Conservation (phyloP, 2,888 invertebrate species). For the Coelopa pilipes region DNA sequence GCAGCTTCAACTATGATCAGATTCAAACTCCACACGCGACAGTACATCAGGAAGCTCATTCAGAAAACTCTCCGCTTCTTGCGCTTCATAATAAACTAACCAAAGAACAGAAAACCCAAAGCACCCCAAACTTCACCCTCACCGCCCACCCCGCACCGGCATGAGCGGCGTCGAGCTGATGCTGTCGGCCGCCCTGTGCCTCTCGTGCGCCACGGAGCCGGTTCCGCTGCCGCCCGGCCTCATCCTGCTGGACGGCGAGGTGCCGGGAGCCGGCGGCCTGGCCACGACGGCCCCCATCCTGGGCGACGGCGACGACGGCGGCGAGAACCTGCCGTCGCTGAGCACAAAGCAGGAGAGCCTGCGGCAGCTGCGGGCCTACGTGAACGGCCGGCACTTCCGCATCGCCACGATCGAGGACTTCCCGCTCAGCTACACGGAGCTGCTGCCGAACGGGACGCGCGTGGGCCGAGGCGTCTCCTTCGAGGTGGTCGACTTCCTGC, state of each 20-base stretch:
- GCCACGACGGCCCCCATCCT: neutral
- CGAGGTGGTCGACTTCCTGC: constrained; percentile 75
- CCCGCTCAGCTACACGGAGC: constrained; percentile 71
- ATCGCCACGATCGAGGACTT: constrained; percentile 70
- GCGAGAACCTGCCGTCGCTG: constrained; percentile 51
- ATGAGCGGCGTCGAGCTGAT: constrained; percentile 59
- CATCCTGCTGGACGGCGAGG: constrained; percentile 46
- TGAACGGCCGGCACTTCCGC: constrained; percentile 60
- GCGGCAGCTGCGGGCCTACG: constrained; percentile 51
- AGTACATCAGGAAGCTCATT: neutral
- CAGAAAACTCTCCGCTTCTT: neutral
- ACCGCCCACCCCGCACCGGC: constrained; percentile 19
- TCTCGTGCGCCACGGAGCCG: constrained; percentile 52
- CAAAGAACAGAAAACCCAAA: neutral
- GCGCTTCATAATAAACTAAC: constrained; percentile 14
- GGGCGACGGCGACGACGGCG: constrained; percentile 36
- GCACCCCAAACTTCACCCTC: constrained; percentile 20
- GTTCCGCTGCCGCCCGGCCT: constrained; percentile 46
- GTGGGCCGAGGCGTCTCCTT: constrained; percentile 80
- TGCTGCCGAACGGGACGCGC: constrained; percentile 69
- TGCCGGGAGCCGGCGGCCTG: constrained; percentile 14
- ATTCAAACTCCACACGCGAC: constrained; percentile 28
- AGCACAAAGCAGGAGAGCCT: constrained; percentile 51
- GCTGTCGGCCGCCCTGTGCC: constrained; percentile 58
- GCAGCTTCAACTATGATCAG: constrained; percentile 17